Conservation (phyloP, 2,888 invertebrate genomes). For the Drosophila neonasuta region DNA sequence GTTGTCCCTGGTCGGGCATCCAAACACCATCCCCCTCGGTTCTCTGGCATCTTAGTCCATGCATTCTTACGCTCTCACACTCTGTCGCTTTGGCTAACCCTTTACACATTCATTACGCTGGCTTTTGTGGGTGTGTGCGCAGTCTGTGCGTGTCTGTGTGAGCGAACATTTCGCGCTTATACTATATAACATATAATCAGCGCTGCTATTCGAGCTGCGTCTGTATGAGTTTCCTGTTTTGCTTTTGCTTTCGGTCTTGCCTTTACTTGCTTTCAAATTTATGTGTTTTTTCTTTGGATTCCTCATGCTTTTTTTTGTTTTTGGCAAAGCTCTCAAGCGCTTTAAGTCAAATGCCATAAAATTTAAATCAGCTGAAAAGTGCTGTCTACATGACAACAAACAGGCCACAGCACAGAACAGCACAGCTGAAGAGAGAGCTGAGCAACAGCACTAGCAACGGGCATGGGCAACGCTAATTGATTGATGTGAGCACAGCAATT, state of each 20-base stretch:
- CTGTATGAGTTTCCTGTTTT: conserved; percentile 24
- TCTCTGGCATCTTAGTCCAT: conserved; percentile 29
- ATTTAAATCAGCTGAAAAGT: conserved; percentile 57
- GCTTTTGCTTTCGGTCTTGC: conserved; percentile 16
- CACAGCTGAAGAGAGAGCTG: not conserved
- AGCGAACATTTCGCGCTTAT: conserved; percentile 56
- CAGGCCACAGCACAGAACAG: conserved; percentile 13
- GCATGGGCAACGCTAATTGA: conserved; percentile 62
- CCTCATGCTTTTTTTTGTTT: not conserved
- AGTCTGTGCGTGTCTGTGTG: conserved; percentile 15
- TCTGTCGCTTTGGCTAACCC: conserved; percentile 49
- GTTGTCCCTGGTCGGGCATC: conserved; percentile 19
- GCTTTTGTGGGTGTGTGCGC: conserved; percentile 50
- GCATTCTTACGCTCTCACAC: conserved; percentile 12
- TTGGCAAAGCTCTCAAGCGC: conserved; percentile 32
- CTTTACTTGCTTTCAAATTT: conserved; percentile 23
- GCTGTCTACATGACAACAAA: conserved; percentile 54
- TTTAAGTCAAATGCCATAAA: conserved; percentile 52
- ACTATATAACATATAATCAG: conserved; percentile 60
- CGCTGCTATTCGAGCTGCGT: conserved; percentile 56
- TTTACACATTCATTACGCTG: conserved; percentile 72
- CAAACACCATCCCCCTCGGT: conserved; percentile 4
- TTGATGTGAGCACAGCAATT: conserved; percentile 75
- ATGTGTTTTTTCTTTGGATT: conserved; percentile 1
- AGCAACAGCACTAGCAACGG: not conserved